Evolutionary conservation across 2,888 invertebrate species (phyloP).

Genomic region (Listrodromus nycthemerus): DNA sequence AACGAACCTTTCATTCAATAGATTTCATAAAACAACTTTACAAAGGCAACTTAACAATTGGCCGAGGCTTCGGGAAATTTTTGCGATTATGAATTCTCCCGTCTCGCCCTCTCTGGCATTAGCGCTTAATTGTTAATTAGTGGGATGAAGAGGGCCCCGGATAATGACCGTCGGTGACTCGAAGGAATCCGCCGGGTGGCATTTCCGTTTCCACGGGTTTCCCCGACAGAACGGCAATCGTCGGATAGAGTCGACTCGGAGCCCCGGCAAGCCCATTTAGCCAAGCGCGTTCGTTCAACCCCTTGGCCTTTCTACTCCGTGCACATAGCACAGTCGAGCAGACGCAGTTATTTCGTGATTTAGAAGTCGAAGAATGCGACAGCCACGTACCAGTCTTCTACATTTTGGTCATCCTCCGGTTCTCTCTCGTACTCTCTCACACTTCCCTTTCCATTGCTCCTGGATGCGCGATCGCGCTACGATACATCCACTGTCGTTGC

Average conservation of each 20-base stretch:
- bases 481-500: slow-evolving; percentile 32
- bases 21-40: not conserved
- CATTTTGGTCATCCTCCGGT: slow-evolving; percentile 52
- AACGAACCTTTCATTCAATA: slow-evolving; percentile 8
- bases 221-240: not conserved
- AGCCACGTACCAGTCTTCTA: slow-evolving; percentile 51
- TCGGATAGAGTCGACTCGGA: slow-evolving; percentile 28
- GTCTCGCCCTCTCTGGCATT: slow-evolving; percentile 27
- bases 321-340: slow-evolving; percentile 24
- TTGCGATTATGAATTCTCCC: slow-evolving; percentile 59
- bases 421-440: slow-evolving; percentile 37
- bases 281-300: slow-evolving; percentile 52
- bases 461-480: slow-evolving; percentile 37
- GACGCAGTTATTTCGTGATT: slow-evolving; percentile 71
- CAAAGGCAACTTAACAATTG: slow-evolving; percentile 50
- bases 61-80: slow-evolving; percentile 31
- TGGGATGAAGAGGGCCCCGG: slow-evolving; percentile 54
- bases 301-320: slow-evolving; percentile 22
- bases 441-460: not conserved
- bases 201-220: slow-evolving; percentile 48
- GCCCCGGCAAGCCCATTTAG: slow-evolving; percentile 57
- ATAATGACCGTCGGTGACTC: slow-evolving; percentile 66
- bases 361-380: slow-evolving; percentile 71
- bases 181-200: slow-evolving; percentile 68
- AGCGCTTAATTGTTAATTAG: slow-evolving; percentile 74